Percentiles rank a stretch among this genome's conserved stretches.
phyloP scores from a whole-genome alignment of 2,113 vertebrate genomes.

The Camelus bactrianus region DNA sequence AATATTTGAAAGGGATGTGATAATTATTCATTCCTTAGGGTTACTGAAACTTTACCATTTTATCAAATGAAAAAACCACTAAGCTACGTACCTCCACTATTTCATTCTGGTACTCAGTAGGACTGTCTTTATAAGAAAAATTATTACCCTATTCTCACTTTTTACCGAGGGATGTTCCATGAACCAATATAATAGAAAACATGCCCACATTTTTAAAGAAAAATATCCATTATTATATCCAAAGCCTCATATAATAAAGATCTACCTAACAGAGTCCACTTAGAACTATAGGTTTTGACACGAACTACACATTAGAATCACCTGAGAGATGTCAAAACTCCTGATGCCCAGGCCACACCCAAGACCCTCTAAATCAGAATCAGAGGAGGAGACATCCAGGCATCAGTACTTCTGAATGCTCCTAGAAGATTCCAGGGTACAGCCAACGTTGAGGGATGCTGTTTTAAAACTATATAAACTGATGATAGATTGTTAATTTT shows the following conservation, averaged over 20 bases:
- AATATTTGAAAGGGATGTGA: neutral
- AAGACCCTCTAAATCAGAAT: constrained; percentile 10
- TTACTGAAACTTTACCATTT: neutral
- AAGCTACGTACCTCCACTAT: neutral
- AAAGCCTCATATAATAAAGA: neutral
- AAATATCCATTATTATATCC: constrained; percentile 5
- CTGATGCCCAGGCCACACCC: neutral
- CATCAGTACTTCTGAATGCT: neutral
- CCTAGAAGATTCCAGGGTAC: neutral
- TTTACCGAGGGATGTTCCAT: neutral
- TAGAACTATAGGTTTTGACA: constrained; percentile 16
- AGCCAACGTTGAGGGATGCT: neutral
- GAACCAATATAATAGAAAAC: constrained; percentile 26
- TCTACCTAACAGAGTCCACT: neutral
- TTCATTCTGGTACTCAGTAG: neutral
- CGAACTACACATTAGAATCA: neutral
- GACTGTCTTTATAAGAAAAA: neutral
- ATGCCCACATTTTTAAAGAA: neutral
- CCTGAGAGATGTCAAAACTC: neutral
- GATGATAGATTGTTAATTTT: neutral
- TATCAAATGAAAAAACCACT: neutral
- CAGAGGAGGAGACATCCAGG: neutral
- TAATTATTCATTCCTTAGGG: constrained; percentile 22
- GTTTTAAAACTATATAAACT: neutral
- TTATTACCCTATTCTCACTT: neutral